Evolutionary conservation across 2,888 invertebrate species (phyloP).

Genomic region (Hyposoter dolosus): DNA sequence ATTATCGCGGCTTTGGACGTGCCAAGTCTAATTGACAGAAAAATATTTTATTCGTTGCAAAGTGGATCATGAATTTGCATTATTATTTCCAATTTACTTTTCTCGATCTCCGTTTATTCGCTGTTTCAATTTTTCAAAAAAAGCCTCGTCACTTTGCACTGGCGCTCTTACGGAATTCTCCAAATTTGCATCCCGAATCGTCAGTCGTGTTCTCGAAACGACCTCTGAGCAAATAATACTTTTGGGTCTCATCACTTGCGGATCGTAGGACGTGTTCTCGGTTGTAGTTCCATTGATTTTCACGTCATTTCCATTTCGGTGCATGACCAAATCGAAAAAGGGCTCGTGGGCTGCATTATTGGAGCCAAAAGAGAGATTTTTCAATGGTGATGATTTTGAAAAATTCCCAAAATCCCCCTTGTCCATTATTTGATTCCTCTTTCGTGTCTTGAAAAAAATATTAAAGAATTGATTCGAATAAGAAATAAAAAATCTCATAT

Average conservation of each 20-base stretch:
- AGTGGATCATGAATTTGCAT: neutral
- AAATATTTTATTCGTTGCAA: neutral
- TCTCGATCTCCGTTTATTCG: conserved; percentile 39
- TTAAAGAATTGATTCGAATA: neutral
- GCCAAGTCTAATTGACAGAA: neutral
- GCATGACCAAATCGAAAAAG: neutral
- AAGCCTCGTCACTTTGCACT: conserved; percentile 27
- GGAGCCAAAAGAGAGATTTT: neutral
- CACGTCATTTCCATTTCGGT: neutral
- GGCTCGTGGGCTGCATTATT: neutral
- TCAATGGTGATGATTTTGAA: neutral
- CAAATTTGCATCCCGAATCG: conserved; percentile 16
- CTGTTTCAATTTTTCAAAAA: conserved; percentile 49
- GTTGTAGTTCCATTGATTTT: neutral
- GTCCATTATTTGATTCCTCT: neutral
- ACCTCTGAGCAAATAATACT: conserved; percentile 44
- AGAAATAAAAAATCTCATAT: neutral
- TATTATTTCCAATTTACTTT: conserved; percentile 34
- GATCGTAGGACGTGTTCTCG: conserved; percentile 38
- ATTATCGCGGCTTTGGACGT: neutral
- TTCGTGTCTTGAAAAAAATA: neutral
- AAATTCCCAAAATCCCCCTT: neutral
- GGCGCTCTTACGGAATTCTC: neutral
- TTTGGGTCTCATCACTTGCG: conserved; percentile 15
- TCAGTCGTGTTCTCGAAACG: conserved; percentile 24